Percentiles rank a stretch among this genome's conserved stretches.
Evolutionary conservation across 1,140 invertebrate genomes (phyloP).

Genomic region (Microplitis demolitor): DNA sequence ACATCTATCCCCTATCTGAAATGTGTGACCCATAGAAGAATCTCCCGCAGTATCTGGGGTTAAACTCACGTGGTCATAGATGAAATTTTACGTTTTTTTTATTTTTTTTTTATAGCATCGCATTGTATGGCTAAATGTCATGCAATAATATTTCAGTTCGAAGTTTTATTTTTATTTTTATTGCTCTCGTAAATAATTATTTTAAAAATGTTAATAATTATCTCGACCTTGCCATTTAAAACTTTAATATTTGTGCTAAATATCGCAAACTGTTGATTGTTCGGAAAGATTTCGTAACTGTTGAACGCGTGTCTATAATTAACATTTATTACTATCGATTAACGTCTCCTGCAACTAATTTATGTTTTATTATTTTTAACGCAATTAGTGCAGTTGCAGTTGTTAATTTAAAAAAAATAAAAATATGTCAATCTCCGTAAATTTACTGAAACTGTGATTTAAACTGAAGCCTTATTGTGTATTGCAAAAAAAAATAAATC

Average conservation of each 20-base stretch:
- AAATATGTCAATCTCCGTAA: too few relatives aligned
- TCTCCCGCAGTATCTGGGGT: conserved; percentile 30
- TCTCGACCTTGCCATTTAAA: background rate
- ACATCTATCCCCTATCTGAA: conserved; percentile 18
- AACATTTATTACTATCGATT: conserved; percentile 20
- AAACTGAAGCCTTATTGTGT: too few relatives aligned
- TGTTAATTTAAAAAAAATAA: too few relatives aligned
- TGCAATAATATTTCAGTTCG: background rate
- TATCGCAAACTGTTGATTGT: background rate
- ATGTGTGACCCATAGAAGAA: conserved; percentile 25
- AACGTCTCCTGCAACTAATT: background rate
- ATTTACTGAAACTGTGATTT: too few relatives aligned
- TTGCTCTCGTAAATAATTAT: too few relatives aligned
- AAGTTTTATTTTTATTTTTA: too few relatives aligned
- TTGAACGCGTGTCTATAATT: conserved; percentile 17
- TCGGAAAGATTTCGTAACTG: background rate
- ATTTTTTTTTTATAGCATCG: too few relatives aligned
- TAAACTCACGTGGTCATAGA: conserved; percentile 9
- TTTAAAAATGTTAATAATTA: conserved; percentile 6
- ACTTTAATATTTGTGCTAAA: background rate
- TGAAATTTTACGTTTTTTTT: background rate
- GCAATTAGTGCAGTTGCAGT: too few relatives aligned
- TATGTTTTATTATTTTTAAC: background rate
- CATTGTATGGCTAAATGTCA: background rate
- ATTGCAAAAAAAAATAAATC: too few relatives aligned